Base-by-base conservation (phyloP, 1,140 invertebrate species). In the Coelopa frigida region DNA sequence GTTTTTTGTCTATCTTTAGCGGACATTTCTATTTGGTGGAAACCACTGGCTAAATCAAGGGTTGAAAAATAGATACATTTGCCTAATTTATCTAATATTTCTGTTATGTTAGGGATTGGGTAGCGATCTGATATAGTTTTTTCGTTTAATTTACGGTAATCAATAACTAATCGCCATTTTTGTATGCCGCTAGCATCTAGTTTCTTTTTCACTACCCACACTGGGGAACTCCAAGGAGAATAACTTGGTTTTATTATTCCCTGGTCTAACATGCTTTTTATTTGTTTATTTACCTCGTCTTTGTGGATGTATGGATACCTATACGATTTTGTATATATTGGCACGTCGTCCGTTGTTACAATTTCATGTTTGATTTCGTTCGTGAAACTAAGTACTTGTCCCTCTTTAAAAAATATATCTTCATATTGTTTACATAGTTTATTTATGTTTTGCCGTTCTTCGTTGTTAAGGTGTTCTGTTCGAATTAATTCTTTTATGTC, bases 41-140 rank as follows among this genome's bases (percentile, higher is more conserved):
- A 78, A 4, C 74, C 75, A 29, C 52, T 60, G 0, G 47, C 48
- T 5, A 74, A 31, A 56, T 77, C 73, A 5, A 77, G 43, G 0
- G 58, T 58, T 4, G 55, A 55, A 48, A 75, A 74, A 43, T 60
- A 71, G 32, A 55, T 54, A 5, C 57, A 48, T 6, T 57, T 57
- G 1, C 53, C 58, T 36, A 78, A 44, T 15, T 53, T 44, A 41
- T 70, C 57, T 10, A 78, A 45, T n/a, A 61, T 60, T 18, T 72
- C 61, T 15, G 67, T 60, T 32, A 78, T 62, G n/a, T 64, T 56
- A 5, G 73, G 72, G 15, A 78, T 46, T 10, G 78, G 76, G 53
- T 70, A 79, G 26, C 50, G 50, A 54, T 79, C 74, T 17, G 52
- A 56, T 26, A 67, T 52, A 12, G 64, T 68, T 20, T 56, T 53